Evolutionary conservation across 1,140 invertebrate genomes (phyloP), one percentile per base, ranked within the genome.

Genomic region (Neodiprion virginianus): DNA sequence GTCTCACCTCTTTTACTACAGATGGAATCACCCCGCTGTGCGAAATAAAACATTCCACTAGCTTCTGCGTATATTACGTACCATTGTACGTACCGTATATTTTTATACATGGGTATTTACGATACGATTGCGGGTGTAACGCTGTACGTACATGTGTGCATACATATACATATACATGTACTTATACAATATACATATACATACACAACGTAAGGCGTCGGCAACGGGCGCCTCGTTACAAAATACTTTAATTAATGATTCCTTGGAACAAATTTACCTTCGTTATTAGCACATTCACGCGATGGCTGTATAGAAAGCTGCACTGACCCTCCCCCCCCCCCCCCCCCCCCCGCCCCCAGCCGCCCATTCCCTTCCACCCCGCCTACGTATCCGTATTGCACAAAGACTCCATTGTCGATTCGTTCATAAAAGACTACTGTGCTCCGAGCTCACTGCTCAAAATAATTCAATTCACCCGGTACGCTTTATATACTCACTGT

Each of bases 181-280:
- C 17, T 21, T 73, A 67, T 47, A 49, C 65, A 74, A 70, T 70
- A 28, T 70, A 65, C 23, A 48, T 14, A n/a, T 23, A 17, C 23
- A 14, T 68, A 48, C 5, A 47, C 40, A 71, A 61, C 70, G 61
- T 71, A 49, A 67, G 17, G 53, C 72, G 66, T 68, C 50, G 50
- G 48, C 23, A 50, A 12, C 71, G 21, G n/a, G 72, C 50, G 78
- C 77, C 82, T 83, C 82, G 81, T 85, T 86, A 85, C 80, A 82
- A 85, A 86, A 84, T 84, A 85, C 82, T 87, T 86, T 86, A 88
- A 87, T 88, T 87, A 88, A 88, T 88, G 85, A 86, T 83, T 86
- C 78, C 83, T 86, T 78, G 82, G 80, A 81, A 86, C 84, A 85
- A 86, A 86, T 86, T 86, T 83, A 84, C 83, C 83, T 84, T 85